Evolutionary conservation across 2,113 vertebrate genomes (phyloP), one percentile per base, ranked within the genome.

Genomic region (Phyllostomus discolor): DNA sequence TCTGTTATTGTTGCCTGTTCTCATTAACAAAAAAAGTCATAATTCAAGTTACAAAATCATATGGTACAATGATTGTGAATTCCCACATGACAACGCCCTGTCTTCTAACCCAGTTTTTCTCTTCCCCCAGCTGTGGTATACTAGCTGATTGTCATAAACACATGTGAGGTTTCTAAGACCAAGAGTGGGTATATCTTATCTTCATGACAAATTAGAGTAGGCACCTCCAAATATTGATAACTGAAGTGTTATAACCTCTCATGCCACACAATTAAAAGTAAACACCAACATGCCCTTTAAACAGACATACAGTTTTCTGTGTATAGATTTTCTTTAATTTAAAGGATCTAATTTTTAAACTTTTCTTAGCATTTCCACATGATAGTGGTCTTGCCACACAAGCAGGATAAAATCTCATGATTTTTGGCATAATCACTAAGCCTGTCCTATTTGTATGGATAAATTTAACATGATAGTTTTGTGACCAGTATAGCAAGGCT

Each of bases 11-110:
- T 96, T 81, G 67, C 94, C 48, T 89, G 5, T 43, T 43, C 4
- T 43, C 43, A 43, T 43, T 95, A 94, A 95, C 75, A 86, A 91
- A 88, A 83, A 82, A 90, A 89, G 19, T 31, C 31, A 38, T 82
- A 78, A 81, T 91, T 88, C 83, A 93, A 93, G 54, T 88, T 90
- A 43, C 43, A 76, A 69, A 93, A 88, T 90, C 95, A 91, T 33
- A 52, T 62, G 41, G 72, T 94, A 81, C 46, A 28, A 35, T 59
- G 64, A 93, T 46, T 81, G 43, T 64, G 66, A 90, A 85, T 93
- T 91, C 83, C 81, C 91, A 91, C 82, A 78, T 0, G 69, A 72
- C 69, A 46, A 46, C 10, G 5, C 95, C 91, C 81, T 90, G 85
- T 33, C 88, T 93, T 88, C 84, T 31, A 50, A 81, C 73, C n/a